Evolutionary conservation across 1,140 invertebrate genomes (phyloP).

Genomic region (Chironomus tepperi): DNA sequence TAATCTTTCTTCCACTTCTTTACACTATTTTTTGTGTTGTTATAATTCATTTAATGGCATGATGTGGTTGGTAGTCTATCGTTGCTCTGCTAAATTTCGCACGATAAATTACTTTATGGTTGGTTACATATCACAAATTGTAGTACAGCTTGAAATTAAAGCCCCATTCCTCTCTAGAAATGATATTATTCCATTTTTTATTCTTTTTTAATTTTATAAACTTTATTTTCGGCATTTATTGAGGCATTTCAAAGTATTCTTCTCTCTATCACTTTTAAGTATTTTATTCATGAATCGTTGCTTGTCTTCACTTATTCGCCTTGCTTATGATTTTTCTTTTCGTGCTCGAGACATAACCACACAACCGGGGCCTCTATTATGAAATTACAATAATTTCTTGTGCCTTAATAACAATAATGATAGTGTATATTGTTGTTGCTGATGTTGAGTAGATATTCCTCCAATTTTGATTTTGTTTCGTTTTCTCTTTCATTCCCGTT

Average conservation of each 20-base stretch:
- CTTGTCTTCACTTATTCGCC: neutral
- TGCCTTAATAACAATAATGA: slow-evolving; percentile 22
- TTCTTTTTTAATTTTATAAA: too few relatives aligned
- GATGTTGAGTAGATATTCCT: neutral
- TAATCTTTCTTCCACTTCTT: too few relatives aligned
- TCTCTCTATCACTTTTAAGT: too few relatives aligned
- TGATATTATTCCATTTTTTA: too few relatives aligned
- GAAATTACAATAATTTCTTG: slow-evolving; percentile 18
- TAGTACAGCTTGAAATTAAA: neutral
- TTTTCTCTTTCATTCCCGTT: slow-evolving; percentile 1
- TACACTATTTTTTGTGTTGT: too few relatives aligned
- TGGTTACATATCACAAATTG: neutral
- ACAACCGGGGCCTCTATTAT: slow-evolving; percentile 17
- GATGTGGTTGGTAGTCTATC: neutral
- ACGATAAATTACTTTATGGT: slow-evolving; percentile 4
- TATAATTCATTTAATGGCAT: too few relatives aligned
- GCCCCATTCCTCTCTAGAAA: neutral
- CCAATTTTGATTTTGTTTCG: neutral
- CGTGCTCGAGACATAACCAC: neutral
- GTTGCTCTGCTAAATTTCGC: neutral
- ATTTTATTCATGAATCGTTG: neutral
- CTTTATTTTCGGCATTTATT: too few relatives aligned
- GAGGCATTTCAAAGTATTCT: too few relatives aligned
- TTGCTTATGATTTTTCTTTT: neutral
- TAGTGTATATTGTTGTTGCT: slow-evolving; percentile 15